phyloP scores from a whole-genome alignment of 2,888 invertebrate species.

The Brenthis ino region DNA sequence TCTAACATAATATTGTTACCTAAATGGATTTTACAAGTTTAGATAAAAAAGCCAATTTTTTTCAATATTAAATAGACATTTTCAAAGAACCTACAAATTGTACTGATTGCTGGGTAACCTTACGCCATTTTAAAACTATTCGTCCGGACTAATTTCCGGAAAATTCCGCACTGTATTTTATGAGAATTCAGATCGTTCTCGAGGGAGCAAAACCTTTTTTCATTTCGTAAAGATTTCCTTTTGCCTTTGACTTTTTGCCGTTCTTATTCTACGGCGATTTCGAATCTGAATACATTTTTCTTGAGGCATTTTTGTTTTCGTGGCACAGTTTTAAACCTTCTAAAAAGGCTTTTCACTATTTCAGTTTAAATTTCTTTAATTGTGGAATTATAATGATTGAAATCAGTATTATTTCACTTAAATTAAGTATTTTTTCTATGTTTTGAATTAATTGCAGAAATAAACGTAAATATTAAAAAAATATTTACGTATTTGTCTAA shows the following conservation, averaged over 20 bases:
- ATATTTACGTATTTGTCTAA: no score
- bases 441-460: no score
- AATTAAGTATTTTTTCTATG: no score
- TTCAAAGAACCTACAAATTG: neutral
- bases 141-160: neutral
- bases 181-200: constrained; percentile 20
- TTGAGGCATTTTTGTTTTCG: constrained; percentile 16
- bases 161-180: constrained; percentile 8
- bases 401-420: no score
- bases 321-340: constrained; percentile 18
- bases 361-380: neutral
- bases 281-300: constrained; percentile 24
- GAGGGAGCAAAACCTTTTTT: constrained; percentile 22
- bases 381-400: neutral
- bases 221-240: constrained; percentile 31
- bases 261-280: constrained; percentile 26
- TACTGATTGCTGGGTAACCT: neutral
- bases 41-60: neutral
- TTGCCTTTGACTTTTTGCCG: constrained; percentile 18
- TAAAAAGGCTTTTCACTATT: neutral
- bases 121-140: neutral
- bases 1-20: neutral
- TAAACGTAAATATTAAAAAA: no score
- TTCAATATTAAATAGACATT: no score
- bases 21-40: neutral